A percentile compares a stretch with the other conserved stretches of the same genome.
These are phyloP conservation scores for Parotocinclus haroldoi DNA, from an alignment of 2,797 vertebrate genomes.

Conservation along the genomic window DNA sequence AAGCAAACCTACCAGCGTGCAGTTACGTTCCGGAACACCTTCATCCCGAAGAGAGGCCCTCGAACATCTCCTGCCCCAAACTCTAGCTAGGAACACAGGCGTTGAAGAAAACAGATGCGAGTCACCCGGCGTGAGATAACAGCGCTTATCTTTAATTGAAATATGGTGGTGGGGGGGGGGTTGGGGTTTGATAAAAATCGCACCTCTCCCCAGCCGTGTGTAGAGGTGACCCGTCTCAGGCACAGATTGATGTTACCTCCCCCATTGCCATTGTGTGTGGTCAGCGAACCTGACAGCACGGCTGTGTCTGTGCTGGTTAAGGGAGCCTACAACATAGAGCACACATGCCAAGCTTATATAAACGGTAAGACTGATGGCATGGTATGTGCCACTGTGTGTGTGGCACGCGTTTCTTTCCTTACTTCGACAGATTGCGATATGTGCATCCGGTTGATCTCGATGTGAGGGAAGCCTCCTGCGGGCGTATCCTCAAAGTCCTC, in stretches of 20 bases:
- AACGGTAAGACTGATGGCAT: no score
- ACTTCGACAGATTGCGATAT: slow-evolving; percentile 99
- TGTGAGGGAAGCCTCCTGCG: slow-evolving; percentile 86
- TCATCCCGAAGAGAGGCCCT: slow-evolving; percentile 90
- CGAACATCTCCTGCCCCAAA: slow-evolving; percentile 92
- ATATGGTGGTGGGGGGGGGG: no score
- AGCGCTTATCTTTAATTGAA: slow-evolving; percentile 3
- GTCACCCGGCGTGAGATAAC: background rate
- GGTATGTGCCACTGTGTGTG: no score
- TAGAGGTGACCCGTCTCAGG: slow-evolving; percentile 85
- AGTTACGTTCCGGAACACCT: slow-evolving; percentile 91
- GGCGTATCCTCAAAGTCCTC: slow-evolving; percentile 93
- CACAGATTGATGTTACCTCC: slow-evolving; percentile 91
- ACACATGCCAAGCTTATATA: background rate
- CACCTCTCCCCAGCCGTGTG: slow-evolving; percentile 96
- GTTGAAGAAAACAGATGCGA: slow-evolving; percentile 16
- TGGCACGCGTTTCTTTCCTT: slow-evolving; percentile 11
- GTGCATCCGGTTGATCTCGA: slow-evolving; percentile 98
- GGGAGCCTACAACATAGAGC: slow-evolving; percentile 77
- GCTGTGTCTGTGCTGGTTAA: slow-evolving; percentile 90
- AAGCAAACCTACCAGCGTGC: slow-evolving; percentile 77
- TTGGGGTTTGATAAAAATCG: background rate
- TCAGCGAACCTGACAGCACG: slow-evolving; percentile 92
- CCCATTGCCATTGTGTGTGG: slow-evolving; percentile 93
- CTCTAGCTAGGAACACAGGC: slow-evolving; percentile 77